Conservation (phyloP, 1,140 invertebrate species). For the Hycleus cichorii region DNA sequence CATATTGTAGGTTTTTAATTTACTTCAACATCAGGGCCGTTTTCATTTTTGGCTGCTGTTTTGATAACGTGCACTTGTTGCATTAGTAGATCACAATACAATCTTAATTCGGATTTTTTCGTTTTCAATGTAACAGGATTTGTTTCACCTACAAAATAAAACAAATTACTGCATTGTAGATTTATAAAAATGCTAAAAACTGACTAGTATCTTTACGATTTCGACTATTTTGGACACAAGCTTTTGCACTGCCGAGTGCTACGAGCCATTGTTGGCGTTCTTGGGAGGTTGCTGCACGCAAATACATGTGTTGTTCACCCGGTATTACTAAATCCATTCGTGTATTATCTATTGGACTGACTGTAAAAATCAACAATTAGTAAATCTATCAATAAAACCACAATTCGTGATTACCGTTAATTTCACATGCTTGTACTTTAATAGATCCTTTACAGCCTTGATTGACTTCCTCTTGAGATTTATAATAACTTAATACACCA, state of each 20-base stretch:
- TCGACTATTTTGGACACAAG: slow-evolving; percentile 50
- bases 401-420: slow-evolving; percentile 51
- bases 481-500: slow-evolving; percentile 74
- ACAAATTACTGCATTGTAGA: neutral
- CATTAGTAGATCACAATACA: slow-evolving; percentile 78
- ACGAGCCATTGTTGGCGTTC: slow-evolving; percentile 76
- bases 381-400: neutral
- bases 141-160: slow-evolving; percentile 25
- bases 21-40: slow-evolving; percentile 56
- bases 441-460: slow-evolving; percentile 79
- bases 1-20: slow-evolving; percentile 4
- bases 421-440: slow-evolving; percentile 75
- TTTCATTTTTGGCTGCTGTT: slow-evolving; percentile 51
- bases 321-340: slow-evolving; percentile 72
- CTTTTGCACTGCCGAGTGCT: slow-evolving; percentile 72
- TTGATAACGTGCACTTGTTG: slow-evolving; percentile 76
- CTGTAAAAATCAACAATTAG: slow-evolving; percentile 43
- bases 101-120: slow-evolving; percentile 69
- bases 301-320: slow-evolving; percentile 73
- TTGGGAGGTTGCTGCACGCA: slow-evolving; percentile 64
- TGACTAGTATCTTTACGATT: slow-evolving; percentile 42
- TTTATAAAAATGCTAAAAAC: neutral
- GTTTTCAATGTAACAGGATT: slow-evolving; percentile 53
- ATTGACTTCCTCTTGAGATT: slow-evolving; percentile 73
- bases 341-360: slow-evolving; percentile 62